Base-by-base conservation (phyloP, 2,113 vertebrate species). In the Mystacornis crossleyi region DNA sequence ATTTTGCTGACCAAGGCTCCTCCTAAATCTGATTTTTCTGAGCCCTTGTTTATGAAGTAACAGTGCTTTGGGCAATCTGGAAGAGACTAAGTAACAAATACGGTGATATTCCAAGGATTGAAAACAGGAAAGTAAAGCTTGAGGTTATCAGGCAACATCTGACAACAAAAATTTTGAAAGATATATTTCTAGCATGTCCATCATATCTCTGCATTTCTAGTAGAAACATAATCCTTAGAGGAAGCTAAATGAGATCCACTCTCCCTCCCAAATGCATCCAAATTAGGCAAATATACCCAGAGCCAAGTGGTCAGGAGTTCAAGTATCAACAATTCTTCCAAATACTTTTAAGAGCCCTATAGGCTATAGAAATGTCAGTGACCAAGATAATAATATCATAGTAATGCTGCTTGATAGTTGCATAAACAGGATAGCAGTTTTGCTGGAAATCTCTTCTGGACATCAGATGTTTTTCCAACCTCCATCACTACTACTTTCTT, bases 61-160 rank as follows among this genome's bases (percentile, higher is more conserved):
- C 97, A 95, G 64, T 99, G 98, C 66, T 86, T 94, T 87, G 90
- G 93, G 25, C 96, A 96, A 89, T 91, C 98, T 85, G 98, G 98
- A 92, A 98, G 96, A 95, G 97, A 92, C 99, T 99, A 88, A 80
- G 62, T 29, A 90, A 80, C 38, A 96, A 67, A 67, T 75, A 69
- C 0, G 4, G 54, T 79, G 51, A 43, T 75, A 58, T 75, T 86
- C 86, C 42, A 85, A 61, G 31, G 34, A 67, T 26, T 83, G 47
- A 55, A 93, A 86, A 43, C 10, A 55, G 36, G 18, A 61, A 91
- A 71, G 28, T 50, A 57, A 77, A 79, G 40, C 17, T 72, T 70
- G 25, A 71, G 48, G 21, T 77, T 89, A 82, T 50, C 33, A 48
- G 47, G 55, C 43, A 80, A 19, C 71, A 65, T 65, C 64, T 61